phyloP scores from a whole-genome alignment of 2,888 invertebrate genomes.

The Volucella zonaria region DNA sequence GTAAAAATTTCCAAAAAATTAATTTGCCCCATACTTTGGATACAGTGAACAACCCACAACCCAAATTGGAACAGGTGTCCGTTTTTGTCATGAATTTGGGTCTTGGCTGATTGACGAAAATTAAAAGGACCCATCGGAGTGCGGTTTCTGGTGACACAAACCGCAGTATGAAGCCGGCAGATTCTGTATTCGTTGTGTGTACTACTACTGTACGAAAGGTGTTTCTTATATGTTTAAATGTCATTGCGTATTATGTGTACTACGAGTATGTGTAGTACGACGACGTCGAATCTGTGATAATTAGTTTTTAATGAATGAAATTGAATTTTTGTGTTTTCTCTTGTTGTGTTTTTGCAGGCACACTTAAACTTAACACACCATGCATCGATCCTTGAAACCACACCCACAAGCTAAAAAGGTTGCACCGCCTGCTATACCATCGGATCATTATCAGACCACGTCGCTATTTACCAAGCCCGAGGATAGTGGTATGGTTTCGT shows the following conservation, averaged over 20 bases:
- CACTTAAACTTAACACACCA: constrained; percentile 85
- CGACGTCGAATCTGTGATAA: constrained; percentile 6
- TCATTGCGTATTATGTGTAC: constrained; percentile 20
- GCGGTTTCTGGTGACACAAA: constrained; percentile 33
- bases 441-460: constrained; percentile 85
- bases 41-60: not conserved
- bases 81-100: constrained; percentile 24
- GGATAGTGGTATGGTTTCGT: constrained; percentile 81
- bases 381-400: constrained; percentile 92
- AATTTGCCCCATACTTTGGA: constrained; percentile 6
- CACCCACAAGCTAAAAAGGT: constrained; percentile 95
- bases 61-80: constrained; percentile 65
- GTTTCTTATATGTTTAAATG: constrained; percentile 26
- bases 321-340: constrained; percentile 15
- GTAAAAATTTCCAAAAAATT: constrained; percentile 27
- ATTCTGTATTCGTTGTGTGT: constrained; percentile 50
- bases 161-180: constrained; percentile 53
- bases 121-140: constrained; percentile 9
- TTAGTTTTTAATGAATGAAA: constrained; percentile 56
- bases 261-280: not conserved
- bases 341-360: constrained; percentile 53
- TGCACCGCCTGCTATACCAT: constrained; percentile 92
- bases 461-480: constrained; percentile 72
- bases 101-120: constrained; percentile 20
- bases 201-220: constrained; percentile 22